Evolutionary conservation across 2,113 vertebrate genomes (phyloP), one percentile per base, ranked within the genome.

Genomic region (Epinephelus lanceolatus): DNA sequence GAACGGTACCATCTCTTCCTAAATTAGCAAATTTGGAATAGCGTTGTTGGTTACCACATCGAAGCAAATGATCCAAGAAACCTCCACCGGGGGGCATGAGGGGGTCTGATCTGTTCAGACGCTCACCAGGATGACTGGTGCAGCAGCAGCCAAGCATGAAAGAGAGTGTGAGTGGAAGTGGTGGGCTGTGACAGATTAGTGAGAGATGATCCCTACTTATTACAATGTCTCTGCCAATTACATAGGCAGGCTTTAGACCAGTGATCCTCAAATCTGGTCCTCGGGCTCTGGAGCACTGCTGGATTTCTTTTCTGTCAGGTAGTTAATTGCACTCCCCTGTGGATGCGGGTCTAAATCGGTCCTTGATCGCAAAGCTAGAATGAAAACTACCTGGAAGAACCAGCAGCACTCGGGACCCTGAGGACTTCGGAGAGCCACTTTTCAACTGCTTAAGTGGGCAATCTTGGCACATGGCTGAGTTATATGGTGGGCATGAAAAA

Each of bases 191-290:
- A 89, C 91, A 92, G 92, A 91, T 92, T 91, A 91, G 80, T 18
- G 76, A 81, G 75, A 87, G 91, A 92, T 94, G 89, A 93, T 93
- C 90, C 86, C 89, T 67, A 69, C 81, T 92, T 91, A 94, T 93
- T 90, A 93, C 86, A 84, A 89, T 84, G 89, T 92, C 80, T 90
- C 65, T 89, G 83, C 89, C 90, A 92, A 89, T 93, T 92, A 93
- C 87, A 88, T 78, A 80, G 80, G 71, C 82, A 80, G 85, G 84
- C 76, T 91, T 87, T 80, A 86, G 62, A 92, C 77, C 67, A 71
- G 86, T 78, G 88, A 88, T 86, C 86, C 89, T 81, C 65, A 79
- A 92, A 82, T 87, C 80, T 87, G 79, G 61, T 89, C 81, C 75
- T 78, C 0, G 2, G 81, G 75, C 90, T 76, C 81, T 52, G 67